A percentile compares a stretch with the other conserved stretches of the same genome.
Evolutionary conservation across 2,888 invertebrate species (phyloP).

Genomic region (Chromoteleia sp.): DNA sequence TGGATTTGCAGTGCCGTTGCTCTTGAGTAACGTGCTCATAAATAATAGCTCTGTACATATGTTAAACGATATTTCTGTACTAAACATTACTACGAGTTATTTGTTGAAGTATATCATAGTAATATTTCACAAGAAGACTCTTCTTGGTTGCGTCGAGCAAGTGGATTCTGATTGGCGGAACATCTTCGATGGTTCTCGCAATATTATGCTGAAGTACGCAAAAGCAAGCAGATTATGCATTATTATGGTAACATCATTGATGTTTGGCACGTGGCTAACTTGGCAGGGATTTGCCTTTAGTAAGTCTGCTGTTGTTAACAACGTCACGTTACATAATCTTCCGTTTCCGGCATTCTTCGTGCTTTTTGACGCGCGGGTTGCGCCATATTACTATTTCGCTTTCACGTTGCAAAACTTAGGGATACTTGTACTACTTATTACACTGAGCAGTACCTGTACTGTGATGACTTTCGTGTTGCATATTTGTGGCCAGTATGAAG

Average conservation of each 20-base stretch:
- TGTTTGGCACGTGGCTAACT: constrained; percentile 8
- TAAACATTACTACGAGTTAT: constrained; percentile 13
- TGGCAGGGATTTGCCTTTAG: constrained; percentile 2
- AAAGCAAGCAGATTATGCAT: constrained; percentile 1
- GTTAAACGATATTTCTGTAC: constrained; percentile 21
- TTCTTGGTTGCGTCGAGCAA: constrained; percentile 31
- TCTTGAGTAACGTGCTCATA: background rate
- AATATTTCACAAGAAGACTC: background rate
- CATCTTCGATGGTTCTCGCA: constrained; percentile 13
- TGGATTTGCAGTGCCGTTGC: background rate
- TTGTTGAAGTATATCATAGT: constrained; percentile 19
- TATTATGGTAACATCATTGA: background rate
- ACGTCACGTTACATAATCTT: constrained; percentile 35
- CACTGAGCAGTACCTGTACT: constrained; percentile 10
- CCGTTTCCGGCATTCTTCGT: constrained; percentile 22
- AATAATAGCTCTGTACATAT: background rate
- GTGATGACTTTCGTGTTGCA: constrained; percentile 12
- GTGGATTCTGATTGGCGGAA: constrained; percentile 29
- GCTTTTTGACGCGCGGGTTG: constrained; percentile 20
- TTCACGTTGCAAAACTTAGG: background rate
- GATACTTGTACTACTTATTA: background rate
- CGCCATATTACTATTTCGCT: constrained; percentile 29
- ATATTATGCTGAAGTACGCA: constrained; percentile 32
- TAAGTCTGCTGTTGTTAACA: background rate
- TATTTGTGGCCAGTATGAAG: constrained; percentile 38